Evolutionary conservation across 2,888 invertebrate species (phyloP).

Genomic region (Drosophila nr. fundita): DNA sequence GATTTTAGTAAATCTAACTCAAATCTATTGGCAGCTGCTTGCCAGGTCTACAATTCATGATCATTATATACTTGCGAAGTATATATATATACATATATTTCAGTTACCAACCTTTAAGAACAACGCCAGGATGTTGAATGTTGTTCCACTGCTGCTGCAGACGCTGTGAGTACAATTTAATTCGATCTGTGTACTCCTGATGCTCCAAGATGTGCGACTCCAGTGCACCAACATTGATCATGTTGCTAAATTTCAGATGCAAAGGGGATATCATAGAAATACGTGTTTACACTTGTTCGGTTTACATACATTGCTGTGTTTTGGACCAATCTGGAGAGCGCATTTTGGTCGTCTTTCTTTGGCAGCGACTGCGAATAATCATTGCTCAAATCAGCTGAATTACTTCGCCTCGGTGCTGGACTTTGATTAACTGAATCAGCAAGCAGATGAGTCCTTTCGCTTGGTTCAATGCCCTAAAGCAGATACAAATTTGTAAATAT

Average conservation of each 20-base stretch:
- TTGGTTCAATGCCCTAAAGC: constrained; percentile 85
- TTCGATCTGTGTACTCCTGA: constrained; percentile 94
- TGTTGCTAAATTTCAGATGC: constrained; percentile 88
- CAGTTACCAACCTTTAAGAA: constrained; percentile 70
- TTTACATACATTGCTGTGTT: constrained; percentile 93
- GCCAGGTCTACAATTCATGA: neutral
- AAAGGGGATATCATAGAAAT: neutral
- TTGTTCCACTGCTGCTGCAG: constrained; percentile 86
- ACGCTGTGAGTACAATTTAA: constrained; percentile 89
- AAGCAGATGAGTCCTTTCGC: constrained; percentile 92
- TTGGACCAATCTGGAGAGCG: constrained; percentile 94
- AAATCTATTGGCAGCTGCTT: neutral
- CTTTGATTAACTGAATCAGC: constrained; percentile 91
- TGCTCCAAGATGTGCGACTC: constrained; percentile 95
- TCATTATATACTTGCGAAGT: too few species aligned
- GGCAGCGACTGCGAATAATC: constrained; percentile 88
- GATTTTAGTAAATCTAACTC: neutral
- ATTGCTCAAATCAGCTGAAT: constrained; percentile 89
- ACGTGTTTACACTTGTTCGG: neutral
- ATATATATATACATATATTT: neutral
- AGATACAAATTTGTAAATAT: neutral
- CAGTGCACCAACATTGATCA: constrained; percentile 96
- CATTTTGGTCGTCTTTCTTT: constrained; percentile 96
- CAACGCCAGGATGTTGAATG: constrained; percentile 81
- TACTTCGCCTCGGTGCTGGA: constrained; percentile 89